Base-by-base conservation (phyloP, 2,888 invertebrate genomes). In the Tortrix viridana region DNA sequence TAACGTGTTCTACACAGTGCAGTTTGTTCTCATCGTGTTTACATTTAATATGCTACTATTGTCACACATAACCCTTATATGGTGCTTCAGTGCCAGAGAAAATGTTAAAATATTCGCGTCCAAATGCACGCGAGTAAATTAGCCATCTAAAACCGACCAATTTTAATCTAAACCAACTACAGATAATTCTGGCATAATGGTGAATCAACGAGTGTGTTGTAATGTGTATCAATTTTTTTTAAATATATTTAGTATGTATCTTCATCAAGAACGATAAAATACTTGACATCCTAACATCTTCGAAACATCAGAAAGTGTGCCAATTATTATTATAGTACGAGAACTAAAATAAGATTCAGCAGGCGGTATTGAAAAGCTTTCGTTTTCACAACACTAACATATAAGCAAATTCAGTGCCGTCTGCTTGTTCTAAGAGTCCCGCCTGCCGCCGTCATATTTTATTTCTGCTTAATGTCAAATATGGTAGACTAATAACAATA, bases 401-500 rank as follows among this genome's bases (percentile, higher is more conserved):
- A 49, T n/a, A 50, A 19, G 19, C 32, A 12, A 32, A 32, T 37
- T 19, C 19, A 19, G 18, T 14, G 18, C 14, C 19, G 19, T 50
- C 9, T n/a, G 19, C 19, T 14, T 50, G 37, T 50, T 50, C 19
- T 14, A 37, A 5, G 19, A 37, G 23, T 19, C 14, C 44, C 61
- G 19, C 50, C 19, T 50, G 23, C 44, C 44, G 23, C 44, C 44
- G 14, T 7, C 26, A 44, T 6, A n/a, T 38, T 47, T 41, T 32
- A 55, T 50, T 38, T 38, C 37, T 14, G 44, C 48, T 44, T 14
- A 44, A 12, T 57, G 18, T 44, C 41, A 46, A 52, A 49, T 46
- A 38, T 46, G 52, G 38, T 62, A 26, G 20, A 61, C 41, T 48
- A 41, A 52, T 46, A 62, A 62, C 46, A 57, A 46, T 64, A 67